Evolutionary conservation across 2,888 invertebrate species (phyloP), one percentile per base, ranked within the genome.

Genomic region (Hoplodrina ambigua): DNA sequence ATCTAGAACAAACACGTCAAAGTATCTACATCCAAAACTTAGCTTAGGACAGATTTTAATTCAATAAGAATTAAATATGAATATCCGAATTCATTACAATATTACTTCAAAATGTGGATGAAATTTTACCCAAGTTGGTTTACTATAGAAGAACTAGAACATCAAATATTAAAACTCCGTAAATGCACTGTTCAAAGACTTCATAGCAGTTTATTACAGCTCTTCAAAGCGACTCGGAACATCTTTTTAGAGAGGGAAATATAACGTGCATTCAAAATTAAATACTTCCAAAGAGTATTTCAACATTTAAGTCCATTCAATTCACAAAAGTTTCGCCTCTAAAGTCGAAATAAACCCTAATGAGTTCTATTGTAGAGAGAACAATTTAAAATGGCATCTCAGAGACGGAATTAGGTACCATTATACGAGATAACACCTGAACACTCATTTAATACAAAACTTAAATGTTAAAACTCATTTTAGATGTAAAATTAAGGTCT

Each of bases 401-500:
- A 0, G 30, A 54, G 49, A 50, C 64, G 46, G 50, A 54, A 70
- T 69, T 46, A 58, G 19, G 44, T 17, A n/a, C 50, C 57, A 77
- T 77, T 77, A 46, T 13, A 52, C 37, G n/a, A 53, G 56, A 77
- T 75, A 65, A 77, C 60, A 65, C 25, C 60, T 33, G 8, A 63
- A 69, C n/a, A 33, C 50, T 50, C 60, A 50, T 77, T 52, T 58
- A 17, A 60, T 57, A 46, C 37, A 15, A 66, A 77, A 75, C 6
- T 59, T 59, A 11, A 55, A 66, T 46, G 53, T 37, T 46, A 13
- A 58, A 77, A 50, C 37, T 52, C 50, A 61, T 77, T 75, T 61
- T 13, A 52, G 49, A 77, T 65, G 54, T 66, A 61, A 71, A 64
- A 77, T 66, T 72, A 61, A 50, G 72, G 20, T 50, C 58, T 71